Conservation (phyloP, 2,888 invertebrate genomes). For the Cheilosia vernalis region DNA sequence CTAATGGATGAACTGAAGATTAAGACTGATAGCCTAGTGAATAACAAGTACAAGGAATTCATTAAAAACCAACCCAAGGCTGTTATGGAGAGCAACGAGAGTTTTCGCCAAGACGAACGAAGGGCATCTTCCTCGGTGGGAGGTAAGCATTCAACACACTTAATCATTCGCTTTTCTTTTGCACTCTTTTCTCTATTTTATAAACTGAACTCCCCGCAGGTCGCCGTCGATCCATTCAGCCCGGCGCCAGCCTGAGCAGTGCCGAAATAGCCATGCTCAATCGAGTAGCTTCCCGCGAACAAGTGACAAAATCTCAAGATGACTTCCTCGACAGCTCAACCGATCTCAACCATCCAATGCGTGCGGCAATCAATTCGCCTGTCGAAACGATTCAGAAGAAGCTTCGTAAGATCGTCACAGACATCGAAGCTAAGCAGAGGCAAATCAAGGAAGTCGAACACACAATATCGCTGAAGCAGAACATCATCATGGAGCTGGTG, state of each 20-base stretch:
- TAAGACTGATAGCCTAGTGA: slow-evolving; percentile 88
- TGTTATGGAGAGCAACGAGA: slow-evolving; percentile 82
- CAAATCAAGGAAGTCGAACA: slow-evolving; percentile 88
- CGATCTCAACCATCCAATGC: slow-evolving; percentile 78
- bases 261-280: slow-evolving; percentile 86
- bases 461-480: slow-evolving; percentile 89
- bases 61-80: slow-evolving; percentile 84
- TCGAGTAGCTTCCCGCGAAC: slow-evolving; percentile 84
- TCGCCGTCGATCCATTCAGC: slow-evolving; percentile 86
- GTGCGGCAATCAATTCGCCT: slow-evolving; percentile 78
- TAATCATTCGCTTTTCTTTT: too few species aligned
- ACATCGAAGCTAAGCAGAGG: slow-evolving; percentile 87
- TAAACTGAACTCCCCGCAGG: slow-evolving; percentile 73
- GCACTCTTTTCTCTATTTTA: too few species aligned
- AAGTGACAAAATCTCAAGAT: slow-evolving; percentile 77
- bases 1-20: slow-evolving; percentile 89
- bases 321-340: slow-evolving; percentile 80
- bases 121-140: slow-evolving; percentile 71
- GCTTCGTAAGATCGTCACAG: slow-evolving; percentile 82
- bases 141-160: slow-evolving; percentile 50
- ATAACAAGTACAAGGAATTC: slow-evolving; percentile 86
- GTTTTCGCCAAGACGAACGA: slow-evolving; percentile 77
- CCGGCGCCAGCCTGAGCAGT: slow-evolving; percentile 86
- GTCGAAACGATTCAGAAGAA: slow-evolving; percentile 81
- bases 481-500: slow-evolving; percentile 88